Evolutionary conservation across 2,888 invertebrate genomes (phyloP), one percentile per base, ranked within the genome.

Genomic region (Theretra japonica): DNA sequence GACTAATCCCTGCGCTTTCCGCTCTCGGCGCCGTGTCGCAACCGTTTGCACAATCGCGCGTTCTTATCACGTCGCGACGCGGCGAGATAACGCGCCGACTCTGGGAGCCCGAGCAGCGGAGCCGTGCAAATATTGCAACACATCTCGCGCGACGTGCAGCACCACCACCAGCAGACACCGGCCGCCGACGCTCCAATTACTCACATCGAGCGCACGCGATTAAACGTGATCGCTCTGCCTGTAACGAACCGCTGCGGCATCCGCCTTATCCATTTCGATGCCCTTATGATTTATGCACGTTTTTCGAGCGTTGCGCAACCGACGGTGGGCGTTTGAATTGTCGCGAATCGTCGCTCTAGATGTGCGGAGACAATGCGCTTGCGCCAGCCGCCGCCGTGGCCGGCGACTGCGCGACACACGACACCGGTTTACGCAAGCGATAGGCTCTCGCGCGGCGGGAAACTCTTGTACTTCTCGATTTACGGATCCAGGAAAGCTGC

Each of bases 341-440:
- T 83, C 85, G 88, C 85, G 87, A 85, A 86, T 87, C 85, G 82
- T 83, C 84, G 87, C 82, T 88, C 88, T 86, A 89, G 86, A 89
- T 89, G 89, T 84, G 82, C 85, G 80, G 83, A 88, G 87, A 90
- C 90, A 90, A 89, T 87, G 83, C 82, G 80, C 77, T 83, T 82
- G 80, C 83, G 82, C 81, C 80, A 80, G 62, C 62, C 62, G 41
- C n/a, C 59, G 30, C 28, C 30, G 53, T 53, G 19, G 59, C 59
- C 59, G 28, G 58, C 30, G 48, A 33, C 65, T n/a, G 15, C 48
- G 23, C 65, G 65, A 65, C 65, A 58, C 81, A 79, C 73, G 77
- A 77, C 82, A 77, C 75, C 75, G 75, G 76, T 75, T 84, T 84
- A 80, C 82, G 85, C 85, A 86, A 85, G 73, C 75, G 70, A 74